A percentile compares a stretch with the other conserved stretches of the same genome.
phyloP scores from a whole-genome alignment of 2,797 vertebrate species.

The Pantherophis vulpinus region DNA sequence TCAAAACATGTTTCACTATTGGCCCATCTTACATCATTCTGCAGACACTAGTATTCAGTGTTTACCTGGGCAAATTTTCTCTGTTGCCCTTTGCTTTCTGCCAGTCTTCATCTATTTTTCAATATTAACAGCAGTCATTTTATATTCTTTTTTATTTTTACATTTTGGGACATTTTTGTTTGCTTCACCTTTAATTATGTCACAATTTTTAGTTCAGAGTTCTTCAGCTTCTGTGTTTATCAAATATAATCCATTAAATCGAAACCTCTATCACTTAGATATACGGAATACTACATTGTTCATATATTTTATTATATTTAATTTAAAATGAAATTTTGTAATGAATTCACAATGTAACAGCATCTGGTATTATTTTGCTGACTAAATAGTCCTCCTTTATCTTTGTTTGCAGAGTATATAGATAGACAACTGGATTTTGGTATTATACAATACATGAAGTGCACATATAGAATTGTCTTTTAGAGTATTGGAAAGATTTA shows the following conservation, averaged over 20 bases:
- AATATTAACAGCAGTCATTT: background rate
- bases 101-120: background rate
- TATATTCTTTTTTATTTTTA: background rate
- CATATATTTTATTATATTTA: background rate
- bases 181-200: background rate
- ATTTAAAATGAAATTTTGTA: background rate
- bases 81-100: background rate
- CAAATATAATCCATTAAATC: background rate
- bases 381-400: background rate
- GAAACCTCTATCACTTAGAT: background rate
- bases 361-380: background rate
- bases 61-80: background rate
- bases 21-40: background rate
- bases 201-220: background rate
- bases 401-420: background rate
- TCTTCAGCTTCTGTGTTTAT: background rate
- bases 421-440: background rate
- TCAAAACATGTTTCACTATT: background rate
- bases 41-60: background rate
- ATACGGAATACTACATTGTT: background rate
- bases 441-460: background rate
- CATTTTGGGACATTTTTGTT: background rate
- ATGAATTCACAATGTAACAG: background rate
- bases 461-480: background rate
- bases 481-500: background rate